Base-by-base conservation (phyloP, 2,113 vertebrate species). In the Tamias sibiricus region DNA sequence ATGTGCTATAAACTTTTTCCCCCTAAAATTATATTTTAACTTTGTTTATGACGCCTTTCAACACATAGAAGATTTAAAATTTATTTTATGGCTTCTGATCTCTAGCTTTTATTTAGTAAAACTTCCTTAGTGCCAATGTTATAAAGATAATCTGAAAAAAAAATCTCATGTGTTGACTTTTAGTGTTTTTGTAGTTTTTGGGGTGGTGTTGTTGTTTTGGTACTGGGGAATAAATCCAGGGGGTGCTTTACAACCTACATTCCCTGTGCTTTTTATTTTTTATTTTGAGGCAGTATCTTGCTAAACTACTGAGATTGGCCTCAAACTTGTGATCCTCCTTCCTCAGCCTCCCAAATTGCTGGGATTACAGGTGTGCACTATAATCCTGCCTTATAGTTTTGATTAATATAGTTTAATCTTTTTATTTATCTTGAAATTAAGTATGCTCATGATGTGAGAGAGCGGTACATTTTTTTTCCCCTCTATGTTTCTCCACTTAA, bases 141-240 rank as follows among this genome's bases (percentile, higher is more conserved):
- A 80, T 72, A 72, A 86, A 86, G 47, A 87, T 19, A 59, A 85
- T 75, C 66, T 86, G 37, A 96, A 35, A 94, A 57, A 90, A 93
- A 57, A 86, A 93, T 62, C 47, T 92, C 13, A 71, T 57, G 24
- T 52, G 24, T 42, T 75, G 22, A 42, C 44, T 42, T 76, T 52
- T 59, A 52, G 26, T 54, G 30, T 80, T 68, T 59, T 64, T 35
- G 24, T 59, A 59, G 19, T 22, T 20, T 59, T 59, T 59, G 24
- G 22, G 20, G 54, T 20, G 20, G 24, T 62, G 8, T 62, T 28
- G 59, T 62, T 49, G 47, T 62, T 62, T 28, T 62, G 59, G 59
- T 62, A 62, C 59, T 62, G 9, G 59, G 9, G 59, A 26, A 26
- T 62, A 62, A 62, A 62, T 24, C 59, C 24, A 62, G 59, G 59